phyloP scores from a whole-genome alignment of 2,888 invertebrate genomes.

The Napeogenes sylphis region DNA sequence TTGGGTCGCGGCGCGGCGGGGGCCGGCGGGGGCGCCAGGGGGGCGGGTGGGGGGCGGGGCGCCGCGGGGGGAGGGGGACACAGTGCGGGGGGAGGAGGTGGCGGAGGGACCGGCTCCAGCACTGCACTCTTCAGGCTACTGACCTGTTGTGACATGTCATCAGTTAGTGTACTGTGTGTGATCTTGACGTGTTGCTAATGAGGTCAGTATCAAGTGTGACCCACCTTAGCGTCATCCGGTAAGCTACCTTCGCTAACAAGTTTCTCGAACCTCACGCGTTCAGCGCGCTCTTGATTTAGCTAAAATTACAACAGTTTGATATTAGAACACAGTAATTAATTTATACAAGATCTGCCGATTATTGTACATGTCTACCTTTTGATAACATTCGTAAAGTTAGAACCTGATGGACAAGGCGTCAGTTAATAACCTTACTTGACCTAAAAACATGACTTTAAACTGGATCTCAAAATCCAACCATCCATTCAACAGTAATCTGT shows the following conservation, averaged over 20 bases:
- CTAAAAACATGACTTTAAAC: too few relatives aligned
- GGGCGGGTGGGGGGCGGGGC: slow-evolving; percentile 77
- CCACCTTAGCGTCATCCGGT: slow-evolving; percentile 94
- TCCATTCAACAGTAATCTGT: too few relatives aligned
- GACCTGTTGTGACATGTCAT: slow-evolving; percentile 43
- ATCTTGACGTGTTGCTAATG: not conserved
- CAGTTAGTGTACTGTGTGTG: too few relatives aligned
- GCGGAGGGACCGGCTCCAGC: slow-evolving; percentile 55
- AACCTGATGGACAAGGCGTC: too few relatives aligned
- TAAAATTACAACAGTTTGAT: slow-evolving; percentile 35
- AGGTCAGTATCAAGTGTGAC: not conserved
- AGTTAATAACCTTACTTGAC: not conserved
- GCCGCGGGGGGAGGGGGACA: slow-evolving; percentile 75
- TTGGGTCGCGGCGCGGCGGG: slow-evolving; percentile 79
- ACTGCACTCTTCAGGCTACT: slow-evolving; percentile 72
- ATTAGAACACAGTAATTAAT: not conserved
- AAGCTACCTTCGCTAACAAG: slow-evolving; percentile 93
- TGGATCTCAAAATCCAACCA: too few relatives aligned
- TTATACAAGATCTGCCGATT: not conserved
- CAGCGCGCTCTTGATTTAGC: slow-evolving; percentile 86
- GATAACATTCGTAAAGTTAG: too few relatives aligned
- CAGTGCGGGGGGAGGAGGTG: slow-evolving; percentile 75
- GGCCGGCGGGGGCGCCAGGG: slow-evolving; percentile 76
- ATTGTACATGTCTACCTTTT: not conserved
- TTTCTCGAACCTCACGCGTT: slow-evolving; percentile 88